Conservation (phyloP, 2,888 invertebrate species). For the Rotaria macrura region DNA sequence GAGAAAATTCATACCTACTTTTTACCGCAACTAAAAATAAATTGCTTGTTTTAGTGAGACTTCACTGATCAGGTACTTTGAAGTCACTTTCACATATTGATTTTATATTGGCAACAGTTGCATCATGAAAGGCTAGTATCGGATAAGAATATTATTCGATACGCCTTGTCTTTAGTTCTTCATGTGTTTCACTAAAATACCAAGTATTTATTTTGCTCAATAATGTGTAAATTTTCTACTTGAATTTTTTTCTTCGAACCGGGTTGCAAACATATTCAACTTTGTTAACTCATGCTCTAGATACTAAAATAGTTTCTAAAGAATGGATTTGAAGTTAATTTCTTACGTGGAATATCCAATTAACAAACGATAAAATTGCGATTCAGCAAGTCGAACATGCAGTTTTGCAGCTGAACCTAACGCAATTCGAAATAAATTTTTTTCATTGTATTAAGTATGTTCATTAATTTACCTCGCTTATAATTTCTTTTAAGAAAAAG, state of each 20-base stretch:
- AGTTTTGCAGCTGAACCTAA: constrained; percentile 41
- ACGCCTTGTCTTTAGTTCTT: constrained; percentile 36
- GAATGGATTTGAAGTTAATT: not conserved
- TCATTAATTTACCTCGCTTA: constrained; percentile 34
- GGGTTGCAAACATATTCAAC: constrained; percentile 43
- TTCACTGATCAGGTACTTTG: not conserved
- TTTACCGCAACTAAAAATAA: not conserved
- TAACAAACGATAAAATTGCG: constrained; percentile 43
- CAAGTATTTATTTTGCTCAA: too few species aligned
- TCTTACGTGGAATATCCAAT: not conserved
- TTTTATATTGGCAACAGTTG: constrained; percentile 38
- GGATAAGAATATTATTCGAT: constrained; percentile 40
- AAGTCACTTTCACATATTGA: constrained; percentile 39
- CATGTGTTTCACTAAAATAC: constrained; percentile 38
- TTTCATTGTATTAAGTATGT: not conserved
- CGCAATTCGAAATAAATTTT: not conserved
- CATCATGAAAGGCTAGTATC: constrained; percentile 43
- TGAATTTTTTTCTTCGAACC: constrained; percentile 38
- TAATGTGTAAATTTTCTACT: constrained; percentile 33
- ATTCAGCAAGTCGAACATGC: constrained; percentile 44
- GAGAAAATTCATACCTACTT: not conserved
- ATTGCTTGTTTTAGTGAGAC: too few species aligned
- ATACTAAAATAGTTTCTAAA: too few species aligned
- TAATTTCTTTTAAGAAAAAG: constrained; percentile 40
- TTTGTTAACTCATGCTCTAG: constrained; percentile 35